These are phyloP conservation scores for Popillia japonica DNA, from an alignment of 1,140 invertebrate genomes.

Conservation along the genomic window DNA sequence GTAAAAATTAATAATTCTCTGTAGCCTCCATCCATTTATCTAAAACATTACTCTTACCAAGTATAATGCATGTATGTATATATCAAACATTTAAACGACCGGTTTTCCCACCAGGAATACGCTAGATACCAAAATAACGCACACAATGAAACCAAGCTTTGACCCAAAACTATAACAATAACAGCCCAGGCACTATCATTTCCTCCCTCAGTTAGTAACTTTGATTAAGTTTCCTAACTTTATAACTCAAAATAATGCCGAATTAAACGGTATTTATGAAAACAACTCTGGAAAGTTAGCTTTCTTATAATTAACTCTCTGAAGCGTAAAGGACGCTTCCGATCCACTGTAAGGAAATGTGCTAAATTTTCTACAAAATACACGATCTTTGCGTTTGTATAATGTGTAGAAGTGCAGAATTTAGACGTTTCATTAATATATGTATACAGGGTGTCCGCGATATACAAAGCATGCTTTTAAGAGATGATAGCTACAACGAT, in stretches of 20 bases:
- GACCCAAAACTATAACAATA: slow-evolving; percentile 29
- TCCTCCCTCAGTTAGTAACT: neutral
- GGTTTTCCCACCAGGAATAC: neutral
- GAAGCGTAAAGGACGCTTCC: neutral
- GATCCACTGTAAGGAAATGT: no score
- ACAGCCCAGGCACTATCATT: neutral
- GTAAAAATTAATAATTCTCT: no score
- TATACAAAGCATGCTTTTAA: no score
- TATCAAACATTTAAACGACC: neutral
- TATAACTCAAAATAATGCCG: slow-evolving; percentile 2
- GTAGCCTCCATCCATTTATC: no score
- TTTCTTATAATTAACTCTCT: slow-evolving; percentile 11
- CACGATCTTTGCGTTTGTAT: no score
- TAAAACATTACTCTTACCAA: neutral
- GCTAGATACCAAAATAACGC: neutral
- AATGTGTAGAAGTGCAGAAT: no score
- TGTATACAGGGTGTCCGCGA: no score
- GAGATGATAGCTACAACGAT: no score
- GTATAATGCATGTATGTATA: no score
- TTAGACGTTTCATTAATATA: no score
- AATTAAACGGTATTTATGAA: neutral
- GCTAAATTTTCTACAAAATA: no score
- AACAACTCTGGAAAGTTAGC: neutral
- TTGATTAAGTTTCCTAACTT: slow-evolving; percentile 27
- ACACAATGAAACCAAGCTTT: neutral